These are phyloP conservation scores for Isaurus tuberculatus DNA, from an alignment of 92 coral and sea anemone genomes.

Conservation along the genomic window DNA sequence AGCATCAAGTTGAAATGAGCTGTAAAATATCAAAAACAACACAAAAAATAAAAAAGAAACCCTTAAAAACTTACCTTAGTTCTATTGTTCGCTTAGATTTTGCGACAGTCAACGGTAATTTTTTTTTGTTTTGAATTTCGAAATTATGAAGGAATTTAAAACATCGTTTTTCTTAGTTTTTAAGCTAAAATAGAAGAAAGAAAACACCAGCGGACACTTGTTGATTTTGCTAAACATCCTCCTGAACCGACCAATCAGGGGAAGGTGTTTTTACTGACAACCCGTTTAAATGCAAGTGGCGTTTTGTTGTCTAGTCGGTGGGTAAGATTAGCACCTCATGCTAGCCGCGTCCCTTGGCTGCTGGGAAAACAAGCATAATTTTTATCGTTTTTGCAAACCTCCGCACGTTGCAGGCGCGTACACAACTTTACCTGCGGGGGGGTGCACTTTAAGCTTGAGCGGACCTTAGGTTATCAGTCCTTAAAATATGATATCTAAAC, in stretches of 20 bases:
- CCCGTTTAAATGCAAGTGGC: slow-evolving; percentile 32
- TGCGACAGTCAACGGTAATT: slow-evolving; percentile 1
- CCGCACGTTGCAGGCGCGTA: no score
- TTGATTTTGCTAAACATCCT: slow-evolving; percentile 28
- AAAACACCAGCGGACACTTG: slow-evolving; percentile 29
- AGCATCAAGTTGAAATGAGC: background rate
- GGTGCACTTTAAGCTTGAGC: no score
- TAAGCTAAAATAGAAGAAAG: slow-evolving; percentile 2
- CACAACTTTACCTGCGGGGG: background rate
- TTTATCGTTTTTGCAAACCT: no score
- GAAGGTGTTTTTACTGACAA: background rate
- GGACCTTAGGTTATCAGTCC: no score
- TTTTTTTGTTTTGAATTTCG: slow-evolving; percentile 18
- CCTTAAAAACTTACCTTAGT: slow-evolving; percentile 14
- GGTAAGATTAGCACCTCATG: background rate
- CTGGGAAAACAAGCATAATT: no score
- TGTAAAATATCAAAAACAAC: background rate
- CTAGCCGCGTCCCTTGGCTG: no score
- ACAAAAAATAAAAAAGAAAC: background rate
- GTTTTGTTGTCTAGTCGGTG: slow-evolving; percentile 11
- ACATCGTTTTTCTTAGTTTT: slow-evolving; percentile 35
- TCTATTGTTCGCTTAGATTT: slow-evolving; percentile 5
- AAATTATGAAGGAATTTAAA: slow-evolving; percentile 43
- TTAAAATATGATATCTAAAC: no score
- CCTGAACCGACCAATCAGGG: background rate